A percentile compares a stretch with the other conserved stretches of the same genome.
Conservation (phyloP, 1,140 invertebrate species). For the Drosophila jambulina region DNA sequence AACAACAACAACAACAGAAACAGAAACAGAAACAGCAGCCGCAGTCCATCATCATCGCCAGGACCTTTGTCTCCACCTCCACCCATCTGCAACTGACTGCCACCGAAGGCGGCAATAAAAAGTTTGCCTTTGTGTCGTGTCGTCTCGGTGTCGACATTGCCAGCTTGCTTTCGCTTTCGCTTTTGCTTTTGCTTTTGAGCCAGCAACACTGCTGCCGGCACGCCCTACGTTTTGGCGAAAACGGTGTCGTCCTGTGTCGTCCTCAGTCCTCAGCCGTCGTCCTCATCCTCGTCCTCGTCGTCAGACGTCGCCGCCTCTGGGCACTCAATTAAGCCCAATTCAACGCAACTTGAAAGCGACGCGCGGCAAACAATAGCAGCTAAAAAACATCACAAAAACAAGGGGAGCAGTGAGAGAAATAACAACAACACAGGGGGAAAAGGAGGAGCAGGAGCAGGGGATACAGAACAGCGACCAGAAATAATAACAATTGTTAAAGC, state of each 20-base stretch:
- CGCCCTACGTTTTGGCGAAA: constrained; percentile 18
- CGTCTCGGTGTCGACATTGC: constrained; percentile 37
- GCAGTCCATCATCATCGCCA: constrained; percentile 25
- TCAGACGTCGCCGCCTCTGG: constrained; percentile 61
- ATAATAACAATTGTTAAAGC: constrained; percentile 7
- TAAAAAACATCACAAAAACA: constrained; percentile 18
- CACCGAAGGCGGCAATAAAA: constrained; percentile 58
- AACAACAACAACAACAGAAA: not conserved
- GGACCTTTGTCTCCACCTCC: constrained; percentile 8
- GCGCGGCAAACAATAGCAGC: constrained; percentile 18
- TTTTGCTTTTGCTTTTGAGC: constrained; percentile 4
- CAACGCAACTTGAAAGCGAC: constrained; percentile 68
- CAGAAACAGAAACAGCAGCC: constrained; percentile 18
- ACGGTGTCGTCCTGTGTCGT: constrained; percentile 32
- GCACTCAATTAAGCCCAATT: constrained; percentile 79
- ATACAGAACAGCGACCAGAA: not conserved
- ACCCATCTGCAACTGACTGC: constrained; percentile 18
- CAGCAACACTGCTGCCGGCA: constrained; percentile 4
- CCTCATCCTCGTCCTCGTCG: not conserved
- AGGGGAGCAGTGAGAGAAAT: not conserved
- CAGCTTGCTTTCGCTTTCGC: not conserved
- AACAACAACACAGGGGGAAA: not conserved
- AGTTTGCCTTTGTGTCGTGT: constrained; percentile 50
- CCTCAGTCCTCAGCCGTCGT: not conserved
- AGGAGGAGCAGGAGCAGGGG: not conserved